Base-by-base conservation (phyloP, 2,888 invertebrate species). In the Spisula subtruncata region DNA sequence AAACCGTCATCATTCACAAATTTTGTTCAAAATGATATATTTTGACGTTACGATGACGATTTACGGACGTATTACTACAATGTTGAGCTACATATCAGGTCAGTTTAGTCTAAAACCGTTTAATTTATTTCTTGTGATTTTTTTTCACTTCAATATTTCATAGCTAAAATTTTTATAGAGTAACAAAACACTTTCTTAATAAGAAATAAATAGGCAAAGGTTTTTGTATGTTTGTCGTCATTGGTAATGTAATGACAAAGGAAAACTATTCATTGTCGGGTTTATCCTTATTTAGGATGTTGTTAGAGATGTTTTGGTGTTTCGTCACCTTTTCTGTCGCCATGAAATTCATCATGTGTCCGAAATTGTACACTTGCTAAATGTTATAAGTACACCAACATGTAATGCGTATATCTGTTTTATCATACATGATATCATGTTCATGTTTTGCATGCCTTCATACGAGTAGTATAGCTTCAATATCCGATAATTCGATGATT, bases 1-100 rank as follows among this genome's bases (percentile, higher is more conserved):
- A 66, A 66, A 66, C 60, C 25, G n/a, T 66, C 60, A 66, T 66
- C 25, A 66, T 66, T 25, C 60, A 66, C 60, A 66, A 66, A 66
- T 66, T 66, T 66, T 66, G 10, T 10, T 25, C 20, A 20, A 66
- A 66, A 66, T 66, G 25, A 66, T 66, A 66, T 66, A 66, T 66
- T 66, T 25, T 66, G 25, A 25, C n/a, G 6, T 66, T 66, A 66
- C 60, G 8, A n/a, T 66, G 60, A 66, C 60, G 25, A 25, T 66
- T 25, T 25, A 66, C 60, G 25, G 25, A 66, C 60, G 8, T 25
- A n/a, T 25, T 66, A 25, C 25, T 25, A 66, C 25, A 25, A 66
- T 66, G 25, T 66, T 66, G 60, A 66, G 8, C 25, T 20, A 14
- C 25, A n/a, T 60, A 60, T 60, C 1, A 12, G 20, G 12, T 66